These are phyloP conservation scores for Dreissena polymorpha DNA, from an alignment of 1,140 invertebrate genomes.

Conservation along the genomic window DNA sequence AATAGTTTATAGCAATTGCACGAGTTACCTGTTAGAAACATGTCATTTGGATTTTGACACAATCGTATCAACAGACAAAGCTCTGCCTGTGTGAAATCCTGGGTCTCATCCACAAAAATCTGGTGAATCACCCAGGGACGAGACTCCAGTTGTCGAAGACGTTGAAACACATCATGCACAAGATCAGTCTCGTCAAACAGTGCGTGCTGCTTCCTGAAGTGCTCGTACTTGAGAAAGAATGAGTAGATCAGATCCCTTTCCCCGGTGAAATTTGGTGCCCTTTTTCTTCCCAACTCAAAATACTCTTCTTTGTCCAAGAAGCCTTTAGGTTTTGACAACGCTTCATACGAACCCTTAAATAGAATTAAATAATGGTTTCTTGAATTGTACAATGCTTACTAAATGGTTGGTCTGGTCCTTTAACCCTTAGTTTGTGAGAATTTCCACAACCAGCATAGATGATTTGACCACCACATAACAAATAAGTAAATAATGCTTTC, in stretches of 20 bases:
- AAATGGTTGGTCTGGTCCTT: too few relatives aligned
- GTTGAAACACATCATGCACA: slow-evolving; percentile 48
- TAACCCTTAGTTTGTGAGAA: too few relatives aligned
- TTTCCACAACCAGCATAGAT: too few relatives aligned
- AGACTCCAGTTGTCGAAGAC: not conserved
- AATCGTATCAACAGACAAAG: slow-evolving; percentile 67
- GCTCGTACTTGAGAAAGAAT: slow-evolving; percentile 59
- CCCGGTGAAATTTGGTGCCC: slow-evolving; percentile 66
- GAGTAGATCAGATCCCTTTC: slow-evolving; percentile 64
- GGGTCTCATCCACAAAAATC: slow-evolving; percentile 73
- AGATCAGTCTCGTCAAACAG: slow-evolving; percentile 71
- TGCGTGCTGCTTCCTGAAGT: slow-evolving; percentile 44
- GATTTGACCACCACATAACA: too few relatives aligned
- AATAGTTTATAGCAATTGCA: not conserved
- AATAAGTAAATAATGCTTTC: too few relatives aligned
- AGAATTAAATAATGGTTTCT: not conserved
- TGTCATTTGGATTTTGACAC: slow-evolving; percentile 67
- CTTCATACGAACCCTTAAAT: slow-evolving; percentile 68
- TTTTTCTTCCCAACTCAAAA: slow-evolving; percentile 63
- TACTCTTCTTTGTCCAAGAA: slow-evolving; percentile 63
- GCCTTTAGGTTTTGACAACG: slow-evolving; percentile 57
- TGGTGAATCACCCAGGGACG: slow-evolving; percentile 58
- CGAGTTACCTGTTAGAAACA: slow-evolving; percentile 68
- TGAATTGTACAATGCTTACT: not conserved
- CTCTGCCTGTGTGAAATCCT: slow-evolving; percentile 74